A percentile compares a stretch with the other conserved stretches of the same genome.
phyloP scores from a whole-genome alignment of 2,888 invertebrate species.

The Geotrupes spiniger region DNA sequence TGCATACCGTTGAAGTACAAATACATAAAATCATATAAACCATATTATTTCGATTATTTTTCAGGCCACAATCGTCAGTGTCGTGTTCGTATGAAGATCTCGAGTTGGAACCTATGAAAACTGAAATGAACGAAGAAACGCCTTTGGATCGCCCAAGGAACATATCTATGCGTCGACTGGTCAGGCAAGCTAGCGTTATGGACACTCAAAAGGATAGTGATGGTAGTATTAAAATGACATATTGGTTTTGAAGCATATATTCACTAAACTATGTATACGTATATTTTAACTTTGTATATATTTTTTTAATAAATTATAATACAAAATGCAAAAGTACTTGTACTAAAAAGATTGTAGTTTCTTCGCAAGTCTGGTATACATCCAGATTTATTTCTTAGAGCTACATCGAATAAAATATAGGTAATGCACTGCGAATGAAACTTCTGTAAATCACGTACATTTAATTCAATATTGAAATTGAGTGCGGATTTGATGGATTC shows the following conservation, averaged over 20 bases:
- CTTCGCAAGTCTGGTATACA: no score
- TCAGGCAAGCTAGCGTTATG: slow-evolving; percentile 75
- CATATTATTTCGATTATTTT: slow-evolving; percentile 23
- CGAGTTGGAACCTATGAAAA: slow-evolving; percentile 55
- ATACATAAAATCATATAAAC: no score
- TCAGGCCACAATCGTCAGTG: slow-evolving; percentile 54
- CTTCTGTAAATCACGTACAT: no score
- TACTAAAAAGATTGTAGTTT: no score
- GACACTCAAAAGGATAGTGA: slow-evolving; percentile 78
- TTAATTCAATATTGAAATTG: no score
- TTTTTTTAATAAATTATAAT: background rate
- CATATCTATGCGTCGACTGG: slow-evolving; percentile 65
- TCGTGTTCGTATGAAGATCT: slow-evolving; percentile 72
- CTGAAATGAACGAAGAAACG: slow-evolving; percentile 53
- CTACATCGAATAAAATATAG: no score
- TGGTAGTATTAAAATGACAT: slow-evolving; percentile 80
- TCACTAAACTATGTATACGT: background rate
- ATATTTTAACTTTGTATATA: background rate
- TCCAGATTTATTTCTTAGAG: no score
- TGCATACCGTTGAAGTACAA: slow-evolving; percentile 67
- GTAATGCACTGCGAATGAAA: no score
- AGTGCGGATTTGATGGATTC: no score
- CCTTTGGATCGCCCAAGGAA: slow-evolving; percentile 50
- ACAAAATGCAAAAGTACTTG: no score
- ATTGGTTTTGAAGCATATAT: slow-evolving; percentile 68